A percentile compares a stretch with the other conserved stretches of the same genome.
phyloP scores from a whole-genome alignment of 1,140 invertebrate genomes.

The Nymphalis io region DNA sequence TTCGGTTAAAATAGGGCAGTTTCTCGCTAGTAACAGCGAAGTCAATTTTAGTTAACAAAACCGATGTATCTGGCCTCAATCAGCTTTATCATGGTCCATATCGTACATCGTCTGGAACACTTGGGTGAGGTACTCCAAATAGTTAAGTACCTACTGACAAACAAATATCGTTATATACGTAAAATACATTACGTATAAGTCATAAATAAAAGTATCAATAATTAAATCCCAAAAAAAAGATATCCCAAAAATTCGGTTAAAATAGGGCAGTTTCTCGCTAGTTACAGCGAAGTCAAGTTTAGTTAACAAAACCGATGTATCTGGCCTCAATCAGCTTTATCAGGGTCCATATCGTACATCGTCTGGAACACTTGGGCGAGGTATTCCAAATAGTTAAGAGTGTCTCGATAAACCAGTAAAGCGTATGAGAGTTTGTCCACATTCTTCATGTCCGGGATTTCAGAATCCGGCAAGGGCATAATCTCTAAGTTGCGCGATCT shows the following conservation, averaged over 20 bases:
- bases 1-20: slow-evolving; percentile 32
- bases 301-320: slow-evolving; percentile 43
- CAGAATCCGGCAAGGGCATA: slow-evolving; percentile 50
- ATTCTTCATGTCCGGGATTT: slow-evolving; percentile 56
- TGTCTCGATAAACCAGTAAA: slow-evolving; percentile 66
- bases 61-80: slow-evolving; percentile 41
- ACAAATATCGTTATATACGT: slow-evolving; percentile 25
- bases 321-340: slow-evolving; percentile 39
- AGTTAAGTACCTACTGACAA: slow-evolving; percentile 51
- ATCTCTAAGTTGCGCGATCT: slow-evolving; percentile 57
- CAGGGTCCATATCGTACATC: slow-evolving; percentile 50
- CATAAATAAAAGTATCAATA: slow-evolving; percentile 51
- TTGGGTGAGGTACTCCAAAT: slow-evolving; percentile 65
- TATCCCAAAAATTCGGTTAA: slow-evolving; percentile 43
- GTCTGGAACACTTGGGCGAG: slow-evolving; percentile 64
- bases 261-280: slow-evolving; percentile 26
- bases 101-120: slow-evolving; percentile 65
- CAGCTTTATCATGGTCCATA: slow-evolving; percentile 34
- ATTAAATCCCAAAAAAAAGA: slow-evolving; percentile 51
- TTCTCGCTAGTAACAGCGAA: slow-evolving; percentile 13
- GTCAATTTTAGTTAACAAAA: slow-evolving; percentile 42
- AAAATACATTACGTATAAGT: slow-evolving; percentile 34
- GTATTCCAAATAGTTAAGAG: slow-evolving; percentile 70
- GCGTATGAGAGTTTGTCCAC: slow-evolving; percentile 49
- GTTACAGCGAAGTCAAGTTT: slow-evolving; percentile 23